Evolutionary conservation across 2,797 vertebrate species (phyloP), one percentile per base, ranked within the genome.

Genomic region (Oreochromis grahami): DNA sequence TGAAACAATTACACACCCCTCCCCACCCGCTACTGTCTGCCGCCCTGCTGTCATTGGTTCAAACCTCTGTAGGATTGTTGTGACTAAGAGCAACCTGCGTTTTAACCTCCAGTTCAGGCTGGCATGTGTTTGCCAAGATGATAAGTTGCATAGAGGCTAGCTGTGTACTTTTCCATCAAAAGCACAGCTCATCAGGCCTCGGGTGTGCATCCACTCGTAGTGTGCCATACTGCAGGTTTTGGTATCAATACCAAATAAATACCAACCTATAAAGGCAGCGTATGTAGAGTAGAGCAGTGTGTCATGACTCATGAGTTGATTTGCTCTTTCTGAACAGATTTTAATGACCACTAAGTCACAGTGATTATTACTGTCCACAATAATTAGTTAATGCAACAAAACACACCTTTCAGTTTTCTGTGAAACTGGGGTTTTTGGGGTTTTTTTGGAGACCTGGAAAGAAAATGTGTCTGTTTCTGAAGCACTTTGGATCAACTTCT

Each of bases 1-100:
- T 58, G 96, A 98, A 97, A 98, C 97, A 98, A 98, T 98, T 97
- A 97, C 86, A 79, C 38, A 8, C 70, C 88, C 85, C 51, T 81
- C 87, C 89, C 83, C 41, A 3, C 63, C 68, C 43, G 10, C 82
- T 24, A 11, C 87, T 51, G 80, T 82, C 85, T 77, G n/a, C 60
- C 10, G 12, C 83, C 87, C 74, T 72, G 74, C 90, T 84, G 81
- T 84, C 88, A 82, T 90, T 84, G 85, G 90, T 91, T 92, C 88
- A 84, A 79, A 79, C 81, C 86, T 87, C 86, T 83, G 84, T 90
- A 78, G 92, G 79, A 87, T 91, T 89, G 88, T 88, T 89, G 84
- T 90, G 90, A 90, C 87, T 91, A 45, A 83, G 88, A 91, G 53
- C 80, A 81, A 17, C 41, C 51, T 2, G 60, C 80, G 84, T 79